phyloP scores from a whole-genome alignment of 2,113 vertebrate species.

The Donacobius atricapilla region DNA sequence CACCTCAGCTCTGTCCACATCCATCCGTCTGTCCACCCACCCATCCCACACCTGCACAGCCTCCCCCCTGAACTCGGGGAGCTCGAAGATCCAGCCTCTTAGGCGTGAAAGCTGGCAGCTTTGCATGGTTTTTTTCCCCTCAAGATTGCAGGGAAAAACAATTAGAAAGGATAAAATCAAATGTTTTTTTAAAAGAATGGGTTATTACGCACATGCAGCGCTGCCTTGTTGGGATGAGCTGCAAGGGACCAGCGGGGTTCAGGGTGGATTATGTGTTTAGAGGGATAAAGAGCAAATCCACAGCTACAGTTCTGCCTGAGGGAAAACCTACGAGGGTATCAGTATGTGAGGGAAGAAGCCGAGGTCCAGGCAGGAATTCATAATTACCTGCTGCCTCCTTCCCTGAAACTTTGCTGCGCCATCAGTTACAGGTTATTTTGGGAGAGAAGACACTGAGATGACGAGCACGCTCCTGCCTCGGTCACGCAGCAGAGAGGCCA shows the following conservation, averaged over 20 bases:
- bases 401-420: neutral
- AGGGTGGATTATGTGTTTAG: neutral
- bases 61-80: neutral
- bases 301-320: neutral
- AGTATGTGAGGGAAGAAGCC: neutral
- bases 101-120: neutral
- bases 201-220: accelerated
- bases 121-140: accelerated
- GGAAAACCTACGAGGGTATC: neutral
- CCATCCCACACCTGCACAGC: neutral
- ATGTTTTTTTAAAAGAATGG: neutral
- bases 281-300: conserved; percentile 41
- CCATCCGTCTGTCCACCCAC: neutral
- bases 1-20: neutral
- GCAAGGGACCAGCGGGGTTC: neutral
- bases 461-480: neutral
- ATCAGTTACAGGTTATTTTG: neutral
- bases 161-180: conserved; percentile 5
- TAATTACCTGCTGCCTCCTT: neutral
- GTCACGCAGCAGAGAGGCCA: neutral
- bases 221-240: neutral
- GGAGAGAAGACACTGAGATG: neutral
- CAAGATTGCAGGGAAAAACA: neutral
- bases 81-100: neutral
- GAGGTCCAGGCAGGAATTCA: neutral